Conservation (phyloP, 2,113 vertebrate species). For the Cavia porcellus region DNA sequence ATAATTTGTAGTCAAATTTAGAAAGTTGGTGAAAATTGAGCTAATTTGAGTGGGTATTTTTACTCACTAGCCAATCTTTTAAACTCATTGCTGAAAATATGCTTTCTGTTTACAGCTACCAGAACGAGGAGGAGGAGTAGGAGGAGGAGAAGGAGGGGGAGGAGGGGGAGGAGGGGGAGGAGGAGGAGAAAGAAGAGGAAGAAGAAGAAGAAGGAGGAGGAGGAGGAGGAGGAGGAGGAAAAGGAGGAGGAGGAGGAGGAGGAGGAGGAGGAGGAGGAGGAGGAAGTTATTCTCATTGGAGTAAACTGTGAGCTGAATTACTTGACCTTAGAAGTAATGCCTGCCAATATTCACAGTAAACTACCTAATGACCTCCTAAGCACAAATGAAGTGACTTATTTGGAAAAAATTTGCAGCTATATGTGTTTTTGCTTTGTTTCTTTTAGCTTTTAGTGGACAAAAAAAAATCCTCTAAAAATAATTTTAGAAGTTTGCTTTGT, state of each 20-base stretch:
- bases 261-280: not conserved
- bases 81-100: conserved; percentile 12
- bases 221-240: no score
- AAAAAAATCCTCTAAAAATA: not conserved
- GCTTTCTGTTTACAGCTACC: conserved; percentile 34
- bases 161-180: no score
- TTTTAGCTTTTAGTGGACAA: not conserved
- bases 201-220: no score
- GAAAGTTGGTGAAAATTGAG: conserved; percentile 19
- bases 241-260: no score
- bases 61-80: not conserved
- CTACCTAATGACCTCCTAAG: not conserved
- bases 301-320: conserved; percentile 12
- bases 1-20: not conserved
- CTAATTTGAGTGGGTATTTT: not conserved
- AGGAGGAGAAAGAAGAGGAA: no score
- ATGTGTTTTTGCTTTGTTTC: not conserved
- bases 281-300: not conserved
- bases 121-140: no score
- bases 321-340: not conserved
- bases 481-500: conserved; percentile 8
- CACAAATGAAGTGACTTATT: not conserved
- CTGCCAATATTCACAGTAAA: conserved; percentile 1
- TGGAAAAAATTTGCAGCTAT: not conserved
- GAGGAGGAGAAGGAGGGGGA: no score